These are phyloP conservation scores for Amblyornis subalaris DNA, from an alignment of 2,113 vertebrate genomes.

Conservation along the genomic window DNA sequence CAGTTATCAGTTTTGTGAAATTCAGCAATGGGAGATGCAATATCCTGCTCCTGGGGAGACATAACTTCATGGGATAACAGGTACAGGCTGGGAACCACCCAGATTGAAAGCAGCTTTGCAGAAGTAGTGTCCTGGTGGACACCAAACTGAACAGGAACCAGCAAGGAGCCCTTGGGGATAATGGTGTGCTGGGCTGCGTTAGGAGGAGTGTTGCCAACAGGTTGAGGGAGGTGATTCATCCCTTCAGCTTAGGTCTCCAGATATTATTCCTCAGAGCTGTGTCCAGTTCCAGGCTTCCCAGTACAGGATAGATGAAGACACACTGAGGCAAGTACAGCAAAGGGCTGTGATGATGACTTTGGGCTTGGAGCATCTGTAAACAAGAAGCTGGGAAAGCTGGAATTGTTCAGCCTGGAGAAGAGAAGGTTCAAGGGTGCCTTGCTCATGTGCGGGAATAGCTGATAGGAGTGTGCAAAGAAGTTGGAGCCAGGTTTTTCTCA, in stretches of 20 bases:
- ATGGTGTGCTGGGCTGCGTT: not conserved
- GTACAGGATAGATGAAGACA: not conserved
- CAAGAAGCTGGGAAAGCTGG: not conserved
- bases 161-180: not conserved
- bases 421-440: not conserved
- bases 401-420: not conserved
- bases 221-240: not conserved
- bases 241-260: not conserved
- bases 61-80: not conserved
- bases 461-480: not conserved
- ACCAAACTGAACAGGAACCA: not conserved
- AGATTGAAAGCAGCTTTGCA: not conserved
- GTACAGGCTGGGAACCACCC: not conserved
- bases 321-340: not conserved
- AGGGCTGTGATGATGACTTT: not conserved
- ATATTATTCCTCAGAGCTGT: not conserved
- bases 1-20: not conserved
- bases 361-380: not conserved
- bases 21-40: not conserved
- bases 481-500: not conserved
- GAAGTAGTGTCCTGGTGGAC: not conserved
- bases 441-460: not conserved
- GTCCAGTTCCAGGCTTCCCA: not conserved
- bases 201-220: not conserved
- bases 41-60: not conserved